Percentiles rank a stretch among this genome's conserved stretches.
These are phyloP conservation scores for Trissolcus basalis DNA, from an alignment of 1,140 invertebrate genomes.

Conservation along the genomic window DNA sequence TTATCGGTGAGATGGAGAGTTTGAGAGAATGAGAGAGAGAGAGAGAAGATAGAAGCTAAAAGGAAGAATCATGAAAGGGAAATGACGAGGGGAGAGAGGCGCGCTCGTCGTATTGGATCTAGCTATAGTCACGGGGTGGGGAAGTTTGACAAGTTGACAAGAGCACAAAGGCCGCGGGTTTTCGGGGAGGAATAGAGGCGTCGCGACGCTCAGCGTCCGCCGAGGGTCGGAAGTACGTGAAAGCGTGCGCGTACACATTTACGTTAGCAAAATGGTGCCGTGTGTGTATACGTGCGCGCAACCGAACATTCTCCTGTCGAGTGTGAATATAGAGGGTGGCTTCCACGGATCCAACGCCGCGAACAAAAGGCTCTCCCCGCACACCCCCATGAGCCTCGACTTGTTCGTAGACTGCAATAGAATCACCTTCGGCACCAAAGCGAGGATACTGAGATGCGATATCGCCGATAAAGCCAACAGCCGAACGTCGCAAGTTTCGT, in stretches of 20 bases:
- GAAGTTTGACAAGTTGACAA: constrained; percentile 76
- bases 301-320: constrained; percentile 27
- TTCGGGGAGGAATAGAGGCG: constrained; percentile 62
- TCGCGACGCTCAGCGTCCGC: constrained; percentile 70
- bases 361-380: constrained; percentile 53
- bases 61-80: constrained; percentile 39
- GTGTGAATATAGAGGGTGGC: constrained; percentile 56
- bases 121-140: constrained; percentile 62
- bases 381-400: constrained; percentile 21
- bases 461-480: constrained; percentile 50
- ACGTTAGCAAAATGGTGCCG: constrained; percentile 29
- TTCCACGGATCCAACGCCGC: constrained; percentile 43
- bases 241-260: constrained; percentile 39
- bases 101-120: constrained; percentile 70
- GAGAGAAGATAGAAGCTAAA: constrained; percentile 3
- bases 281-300: constrained; percentile 9
- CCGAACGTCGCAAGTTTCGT: constrained; percentile 44
- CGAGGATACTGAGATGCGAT: constrained; percentile 41
- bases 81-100: constrained; percentile 52
- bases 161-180: constrained; percentile 72
- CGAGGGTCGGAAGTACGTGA: constrained; percentile 62
- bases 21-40: constrained; percentile 5
- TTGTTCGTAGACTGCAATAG: constrained; percentile 35
- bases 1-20: constrained; percentile 13
- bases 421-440: constrained; percentile 54